These are phyloP conservation scores for Crenuchus spilurus DNA, from an alignment of 2,797 vertebrate species.

Conservation along the genomic window DNA sequence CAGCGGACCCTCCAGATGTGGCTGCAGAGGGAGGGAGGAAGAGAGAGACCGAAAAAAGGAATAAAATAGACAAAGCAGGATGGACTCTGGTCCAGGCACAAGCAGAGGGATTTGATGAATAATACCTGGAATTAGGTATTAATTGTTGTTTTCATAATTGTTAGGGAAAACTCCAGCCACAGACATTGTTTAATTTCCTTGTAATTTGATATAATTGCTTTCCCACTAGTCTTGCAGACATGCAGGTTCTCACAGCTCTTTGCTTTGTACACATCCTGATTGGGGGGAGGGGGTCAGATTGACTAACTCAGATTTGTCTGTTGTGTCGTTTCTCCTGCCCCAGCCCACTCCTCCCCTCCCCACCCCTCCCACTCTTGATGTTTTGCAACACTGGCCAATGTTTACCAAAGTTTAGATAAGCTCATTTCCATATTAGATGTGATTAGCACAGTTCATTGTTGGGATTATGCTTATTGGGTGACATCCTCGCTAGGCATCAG, in stretches of 20 bases:
- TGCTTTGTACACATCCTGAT: neutral
- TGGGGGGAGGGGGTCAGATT: constrained; percentile 15
- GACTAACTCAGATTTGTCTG: constrained; percentile 23
- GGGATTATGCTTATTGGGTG: constrained; percentile 63
- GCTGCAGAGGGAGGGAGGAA: constrained; percentile 12
- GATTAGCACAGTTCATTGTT: constrained; percentile 69
- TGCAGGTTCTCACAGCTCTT: neutral
- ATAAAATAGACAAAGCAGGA: constrained; percentile 42
- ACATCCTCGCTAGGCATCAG: constrained; percentile 51
- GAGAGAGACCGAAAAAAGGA: constrained; percentile 56
- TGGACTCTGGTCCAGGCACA: neutral
- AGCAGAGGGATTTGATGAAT: neutral
- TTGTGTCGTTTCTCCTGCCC: neutral
- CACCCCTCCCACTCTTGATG: too few relatives aligned
- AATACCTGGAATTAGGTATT: neutral
- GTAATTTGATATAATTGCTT: too few relatives aligned
- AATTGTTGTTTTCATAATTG: constrained; percentile 2
- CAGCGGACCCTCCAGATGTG: constrained; percentile 66
- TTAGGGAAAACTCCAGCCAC: neutral
- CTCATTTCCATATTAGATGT: constrained; percentile 70
- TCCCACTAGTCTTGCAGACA: constrained; percentile 6
- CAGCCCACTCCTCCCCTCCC: neutral
- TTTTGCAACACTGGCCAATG: constrained; percentile 55
- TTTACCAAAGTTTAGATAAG: constrained; percentile 64
- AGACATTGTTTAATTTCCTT: constrained; percentile 17